Evolutionary conservation across 2,888 invertebrate genomes (phyloP).

Genomic region (Lithophane leautieri): DNA sequence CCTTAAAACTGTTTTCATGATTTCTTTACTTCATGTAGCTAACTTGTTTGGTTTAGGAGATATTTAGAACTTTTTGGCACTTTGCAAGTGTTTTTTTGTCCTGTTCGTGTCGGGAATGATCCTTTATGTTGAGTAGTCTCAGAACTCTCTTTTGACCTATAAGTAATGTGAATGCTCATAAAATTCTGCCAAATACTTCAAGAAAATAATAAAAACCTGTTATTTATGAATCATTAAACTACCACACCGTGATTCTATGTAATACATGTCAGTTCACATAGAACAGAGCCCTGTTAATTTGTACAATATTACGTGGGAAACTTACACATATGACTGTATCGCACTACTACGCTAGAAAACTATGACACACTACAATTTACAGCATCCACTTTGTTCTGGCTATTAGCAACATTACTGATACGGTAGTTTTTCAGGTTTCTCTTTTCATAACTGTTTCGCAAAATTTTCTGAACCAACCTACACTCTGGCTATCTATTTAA

Average conservation of each 20-base stretch:
- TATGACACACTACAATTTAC: conserved; percentile 65
- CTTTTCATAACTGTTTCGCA: conserved; percentile 45
- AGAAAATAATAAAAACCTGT: background rate
- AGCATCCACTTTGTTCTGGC: conserved; percentile 57
- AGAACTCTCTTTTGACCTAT: background rate
- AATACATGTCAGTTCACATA: conserved; percentile 10
- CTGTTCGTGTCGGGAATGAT: background rate
- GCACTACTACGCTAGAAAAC: conserved; percentile 58
- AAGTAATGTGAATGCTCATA: background rate
- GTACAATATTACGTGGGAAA: conserved; percentile 58
- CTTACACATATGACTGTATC: conserved; percentile 51
- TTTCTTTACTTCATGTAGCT: no score
- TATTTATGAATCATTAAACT: conserved; percentile 18
- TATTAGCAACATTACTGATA: conserved; percentile 58
- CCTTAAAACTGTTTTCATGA: no score
- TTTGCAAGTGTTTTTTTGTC: background rate
- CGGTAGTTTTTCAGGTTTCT: conserved; percentile 63
- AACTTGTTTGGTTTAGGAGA: no score
- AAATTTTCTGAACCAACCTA: conserved; percentile 16
- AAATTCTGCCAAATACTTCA: background rate
- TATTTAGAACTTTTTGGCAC: no score
- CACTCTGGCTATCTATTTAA: background rate
- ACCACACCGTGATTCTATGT: background rate
- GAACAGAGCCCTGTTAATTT: conserved; percentile 28
- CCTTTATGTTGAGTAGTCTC: no score